Evolutionary conservation across 2,888 invertebrate genomes (phyloP), one percentile per base, ranked within the genome.

Genomic region (Mythimna vitellina): DNA sequence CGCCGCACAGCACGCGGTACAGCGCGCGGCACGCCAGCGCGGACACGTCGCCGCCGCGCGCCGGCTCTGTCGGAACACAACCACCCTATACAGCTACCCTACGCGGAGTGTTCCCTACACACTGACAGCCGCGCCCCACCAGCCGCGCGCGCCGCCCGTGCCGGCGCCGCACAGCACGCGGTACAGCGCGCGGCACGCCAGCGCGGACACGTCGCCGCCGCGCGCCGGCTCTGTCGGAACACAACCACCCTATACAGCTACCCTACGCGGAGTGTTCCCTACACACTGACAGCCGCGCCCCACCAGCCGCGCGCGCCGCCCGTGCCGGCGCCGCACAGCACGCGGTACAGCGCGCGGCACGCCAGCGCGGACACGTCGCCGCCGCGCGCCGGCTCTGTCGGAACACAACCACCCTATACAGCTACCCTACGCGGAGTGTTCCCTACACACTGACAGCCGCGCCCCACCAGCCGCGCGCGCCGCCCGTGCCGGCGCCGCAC

Each of bases 401-500:
- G 2, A 3, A 35, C 32, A 53, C 53, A 22, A 53, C 22, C 53
- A 53, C 22, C 49, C 0, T 12, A 20, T 49, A 49, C 49, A 49
- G 17, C 17, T 20, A 49, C 49, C 17, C 20, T 17, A 17, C 17
- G 17, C 49, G 20, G 49, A 17, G 20, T 20, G 49, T 20, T 20
- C 42, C 42, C 42, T 42, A 42, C 42, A 42, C 42, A 42, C 42
- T 42, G 42, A 42, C 42, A 42, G 42, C 38, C 49, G n/a, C 49
- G 49, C 20, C 51, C 20, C 51, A 20, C 51, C 51, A 51, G 51
- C 49, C 51, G 54, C 76, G 96, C 29, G 98, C 97, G n/a, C 98
- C 98, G 35, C 86, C 10, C 98, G 96, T 35, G 97, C 49, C 98
- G 98, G 81, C 84, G 86, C 70, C 64, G 98, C 98, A 42, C 98